phyloP scores from a whole-genome alignment of 2,797 vertebrate genomes.

The Sebastes umbrosus region DNA sequence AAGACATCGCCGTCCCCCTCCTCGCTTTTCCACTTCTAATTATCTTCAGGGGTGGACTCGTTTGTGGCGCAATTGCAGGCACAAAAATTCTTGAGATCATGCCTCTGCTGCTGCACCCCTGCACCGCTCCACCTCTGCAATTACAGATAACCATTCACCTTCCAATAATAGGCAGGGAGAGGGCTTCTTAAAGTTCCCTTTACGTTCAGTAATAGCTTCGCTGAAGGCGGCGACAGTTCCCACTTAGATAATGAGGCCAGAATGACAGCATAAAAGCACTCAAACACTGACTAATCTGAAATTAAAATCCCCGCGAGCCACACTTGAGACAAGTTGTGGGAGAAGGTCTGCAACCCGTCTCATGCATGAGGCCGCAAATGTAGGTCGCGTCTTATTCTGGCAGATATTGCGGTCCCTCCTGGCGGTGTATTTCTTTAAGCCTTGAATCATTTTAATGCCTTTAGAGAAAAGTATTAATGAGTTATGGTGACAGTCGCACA shows the following conservation, averaged over 20 bases:
- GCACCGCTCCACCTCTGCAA: conserved; percentile 51
- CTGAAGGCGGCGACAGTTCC: conserved; percentile 61
- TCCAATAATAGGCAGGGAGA: conserved; percentile 40
- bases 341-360: conserved; percentile 39
- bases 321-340: conserved; percentile 44
- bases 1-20: conserved; percentile 1
- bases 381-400: conserved; percentile 41
- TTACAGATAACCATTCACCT: conserved; percentile 73
- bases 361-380: conserved; percentile 24
- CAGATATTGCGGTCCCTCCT: conserved; percentile 25
- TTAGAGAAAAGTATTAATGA: conserved; percentile 55
- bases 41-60: conserved; percentile 31
- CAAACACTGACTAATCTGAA: conserved; percentile 67
- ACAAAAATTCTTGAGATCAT: conserved; percentile 34
- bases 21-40: conserved; percentile 34
- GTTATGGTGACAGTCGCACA: conserved; percentile 43
- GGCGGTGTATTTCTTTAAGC: conserved; percentile 10
- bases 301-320: conserved; percentile 64
- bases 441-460: conserved; percentile 38
- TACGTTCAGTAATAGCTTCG: conserved; percentile 47
- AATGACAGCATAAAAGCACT: conserved; percentile 62
- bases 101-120: conserved; percentile 6
- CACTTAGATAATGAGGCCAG: conserved; percentile 66
- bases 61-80: conserved; percentile 14
- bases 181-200: conserved; percentile 48